Evolutionary conservation across 2,797 vertebrate species (phyloP).

Genomic region (Centroberyx gerrardi): DNA sequence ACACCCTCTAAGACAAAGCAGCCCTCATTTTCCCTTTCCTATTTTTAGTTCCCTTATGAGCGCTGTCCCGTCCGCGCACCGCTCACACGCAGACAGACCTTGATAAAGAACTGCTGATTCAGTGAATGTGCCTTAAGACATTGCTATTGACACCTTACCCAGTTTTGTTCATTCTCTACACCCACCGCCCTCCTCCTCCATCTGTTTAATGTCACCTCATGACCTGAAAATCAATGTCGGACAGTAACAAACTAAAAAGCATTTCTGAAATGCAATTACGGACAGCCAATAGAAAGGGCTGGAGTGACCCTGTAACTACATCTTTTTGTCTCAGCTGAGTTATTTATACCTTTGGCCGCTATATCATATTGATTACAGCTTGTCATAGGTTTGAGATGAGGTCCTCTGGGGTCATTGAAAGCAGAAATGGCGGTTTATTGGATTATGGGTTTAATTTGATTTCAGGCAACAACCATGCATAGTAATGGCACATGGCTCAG

Average conservation of each 20-base stretch:
- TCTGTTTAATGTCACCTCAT: constrained; percentile 82
- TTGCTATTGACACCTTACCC: constrained; percentile 29
- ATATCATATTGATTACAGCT: constrained; percentile 91
- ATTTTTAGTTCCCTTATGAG: not conserved
- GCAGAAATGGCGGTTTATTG: constrained; percentile 76
- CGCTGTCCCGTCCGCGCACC: constrained; percentile 23
- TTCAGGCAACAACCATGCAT: constrained; percentile 65
- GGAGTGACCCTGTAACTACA: constrained; percentile 75
- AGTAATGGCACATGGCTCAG: constrained; percentile 26
- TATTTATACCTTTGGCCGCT: constrained; percentile 90
- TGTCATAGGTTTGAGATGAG: constrained; percentile 85
- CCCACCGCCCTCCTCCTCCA: constrained; percentile 23
- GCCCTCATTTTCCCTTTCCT: too few relatives aligned
- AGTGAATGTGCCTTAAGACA: constrained; percentile 46
- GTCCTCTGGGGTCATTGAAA: constrained; percentile 75
- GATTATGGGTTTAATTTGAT: constrained; percentile 82
- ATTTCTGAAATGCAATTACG: constrained; percentile 91
- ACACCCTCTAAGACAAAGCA: too few relatives aligned
- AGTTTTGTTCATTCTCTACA: constrained; percentile 35
- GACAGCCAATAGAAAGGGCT: constrained; percentile 85
- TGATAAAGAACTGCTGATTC: constrained; percentile 52
- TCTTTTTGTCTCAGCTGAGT: constrained; percentile 84
- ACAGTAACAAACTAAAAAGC: constrained; percentile 87
- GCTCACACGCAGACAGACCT: constrained; percentile 37
- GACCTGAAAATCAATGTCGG: constrained; percentile 91